Percentiles rank a stretch among this genome's conserved stretches.
Evolutionary conservation across 1,140 invertebrate species (phyloP).

Genomic region (Ostrea denselamellosa): DNA sequence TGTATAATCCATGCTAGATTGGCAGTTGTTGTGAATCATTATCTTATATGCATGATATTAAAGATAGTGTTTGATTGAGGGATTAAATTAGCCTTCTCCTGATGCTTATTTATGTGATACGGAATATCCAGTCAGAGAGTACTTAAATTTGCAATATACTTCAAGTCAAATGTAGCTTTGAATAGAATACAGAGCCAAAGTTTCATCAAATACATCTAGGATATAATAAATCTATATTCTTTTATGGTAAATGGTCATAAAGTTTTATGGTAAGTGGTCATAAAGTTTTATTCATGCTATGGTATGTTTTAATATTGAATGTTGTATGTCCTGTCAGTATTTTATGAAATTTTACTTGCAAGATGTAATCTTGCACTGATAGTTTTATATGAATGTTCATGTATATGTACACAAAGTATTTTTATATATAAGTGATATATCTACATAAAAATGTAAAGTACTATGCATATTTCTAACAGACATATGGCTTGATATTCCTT

Average conservation of each 20-base stretch:
- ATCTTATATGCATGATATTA: too few relatives aligned
- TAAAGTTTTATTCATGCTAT: too few relatives aligned
- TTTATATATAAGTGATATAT: constrained; percentile 29
- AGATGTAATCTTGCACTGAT: constrained; percentile 10
- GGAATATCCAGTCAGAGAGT: too few relatives aligned
- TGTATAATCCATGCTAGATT: too few relatives aligned
- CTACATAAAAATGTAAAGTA: neutral
- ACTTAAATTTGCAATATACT: too few relatives aligned
- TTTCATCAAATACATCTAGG: too few relatives aligned
- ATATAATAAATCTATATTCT: neutral
- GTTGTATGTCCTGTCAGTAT: neutral
- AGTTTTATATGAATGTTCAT: constrained; percentile 5
- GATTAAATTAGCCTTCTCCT: too few relatives aligned
- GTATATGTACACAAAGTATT: constrained; percentile 26
- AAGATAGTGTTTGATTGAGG: too few relatives aligned
- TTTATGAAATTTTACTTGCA: constrained; percentile 25
- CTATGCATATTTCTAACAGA: neutral
- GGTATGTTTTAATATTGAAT: neutral
- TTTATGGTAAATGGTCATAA: neutral
- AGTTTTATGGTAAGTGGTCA: neutral
- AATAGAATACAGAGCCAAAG: too few relatives aligned
- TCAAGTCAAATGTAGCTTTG: too few relatives aligned
- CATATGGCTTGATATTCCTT: neutral
- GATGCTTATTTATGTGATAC: too few relatives aligned
- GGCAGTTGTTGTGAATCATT: too few relatives aligned